Evolutionary conservation across 2,797 vertebrate genomes (phyloP), one percentile per base, ranked within the genome.

Genomic region (Microtus obscurus): DNA sequence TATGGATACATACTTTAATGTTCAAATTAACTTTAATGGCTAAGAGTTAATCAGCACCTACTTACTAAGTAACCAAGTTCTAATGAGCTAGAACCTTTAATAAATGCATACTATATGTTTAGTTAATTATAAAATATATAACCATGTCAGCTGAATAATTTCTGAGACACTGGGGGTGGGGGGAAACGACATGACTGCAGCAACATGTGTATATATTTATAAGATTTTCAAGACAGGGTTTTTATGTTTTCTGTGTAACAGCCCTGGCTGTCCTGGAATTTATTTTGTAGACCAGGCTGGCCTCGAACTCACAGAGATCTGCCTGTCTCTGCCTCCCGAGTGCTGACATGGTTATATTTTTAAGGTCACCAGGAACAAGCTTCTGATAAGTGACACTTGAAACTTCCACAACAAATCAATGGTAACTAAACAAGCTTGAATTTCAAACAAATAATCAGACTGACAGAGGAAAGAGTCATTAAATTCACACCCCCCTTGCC

Each of bases 351-450:
- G 91, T 87, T 96, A 82, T 97, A 95, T 98, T 98, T 98, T 96
- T 98, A 98, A 98, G 97, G 98, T 98, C 98, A 98, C 63, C 14
- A 87, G 61, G 97, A 98, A 91, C 73, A 97, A 96, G 80, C 56
- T 88, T 97, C 87, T 97, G 97, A 97, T 97, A 98, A 98, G 98
- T 98, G 97, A 98, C 89, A 94, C 87, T 89, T 96, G 97, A 98
- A 97, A 98, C 81, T 45, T 79, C 81, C 77, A 94, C 0, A 93
- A 92, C 40, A 77, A 96, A 93, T 97, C 93, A 94, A 90, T 78
- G 97, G 97, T 92, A 97, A 97, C 96, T 97, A 97, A 98, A 97
- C 77, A 97, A 95, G 92, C 71, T 96, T 91, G 94, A 97, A 80
- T 96, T 97, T 97, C 89, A 98, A 97, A 96, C 83, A 96, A 97